Evolutionary conservation across 2,797 vertebrate species (phyloP).

Genomic region (Mus spretus): DNA sequence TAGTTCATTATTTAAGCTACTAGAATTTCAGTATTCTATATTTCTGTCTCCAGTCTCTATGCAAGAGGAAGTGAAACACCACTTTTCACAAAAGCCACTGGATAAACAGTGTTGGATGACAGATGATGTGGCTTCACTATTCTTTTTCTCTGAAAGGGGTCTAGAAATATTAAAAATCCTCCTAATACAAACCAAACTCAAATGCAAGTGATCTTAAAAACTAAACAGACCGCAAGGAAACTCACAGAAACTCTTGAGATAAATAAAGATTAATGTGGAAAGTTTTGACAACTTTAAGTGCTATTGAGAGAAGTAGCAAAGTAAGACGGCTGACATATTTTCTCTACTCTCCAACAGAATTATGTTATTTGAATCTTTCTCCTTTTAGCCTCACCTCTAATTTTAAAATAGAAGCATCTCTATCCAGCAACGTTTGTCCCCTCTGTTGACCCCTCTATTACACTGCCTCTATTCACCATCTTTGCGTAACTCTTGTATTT

Average conservation of each 20-base stretch:
- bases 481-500: constrained; percentile 68
- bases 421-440: not conserved
- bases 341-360: not conserved
- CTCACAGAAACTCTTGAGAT: not conserved
- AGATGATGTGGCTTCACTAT: not conserved
- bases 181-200: not conserved
- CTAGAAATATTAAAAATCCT: constrained; percentile 47
- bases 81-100: constrained; percentile 19
- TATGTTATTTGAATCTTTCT: not conserved
- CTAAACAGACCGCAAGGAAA: not conserved
- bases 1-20: constrained; percentile 27
- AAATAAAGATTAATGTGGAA: not conserved
- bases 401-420: constrained; percentile 2
- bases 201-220: constrained; percentile 46
- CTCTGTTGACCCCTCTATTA: not conserved
- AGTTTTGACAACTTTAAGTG: constrained; percentile 39
- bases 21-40: not conserved
- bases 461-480: not conserved
- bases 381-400: not conserved
- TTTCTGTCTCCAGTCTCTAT: not conserved
- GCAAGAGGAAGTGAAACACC: constrained; percentile 43
- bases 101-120: constrained; percentile 55
- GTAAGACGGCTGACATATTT: constrained; percentile 3
- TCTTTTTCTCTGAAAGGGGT: constrained; percentile 52
- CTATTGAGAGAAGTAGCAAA: constrained; percentile 37